These are phyloP conservation scores for human (Homo sapiens) DNA, from an alignment of 2,113 vertebrate genomes.

Conservation along the genomic window DNA sequence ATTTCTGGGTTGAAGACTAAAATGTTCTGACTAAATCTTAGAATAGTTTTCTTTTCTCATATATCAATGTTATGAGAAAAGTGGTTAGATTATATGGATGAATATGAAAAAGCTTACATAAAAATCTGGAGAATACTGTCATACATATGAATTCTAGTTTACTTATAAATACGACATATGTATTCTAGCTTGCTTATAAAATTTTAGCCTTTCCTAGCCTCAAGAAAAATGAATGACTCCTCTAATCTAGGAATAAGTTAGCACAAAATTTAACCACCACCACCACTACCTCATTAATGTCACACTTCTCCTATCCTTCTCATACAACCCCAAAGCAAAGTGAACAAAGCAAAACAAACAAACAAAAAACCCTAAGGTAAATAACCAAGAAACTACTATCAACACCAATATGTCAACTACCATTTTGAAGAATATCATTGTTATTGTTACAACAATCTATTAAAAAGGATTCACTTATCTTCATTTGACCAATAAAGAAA, in stretches of 20 bases:
- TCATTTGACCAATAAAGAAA: neutral
- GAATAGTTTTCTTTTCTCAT: neutral
- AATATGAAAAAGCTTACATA: neutral
- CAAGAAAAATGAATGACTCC: neutral
- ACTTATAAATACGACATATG: neutral
- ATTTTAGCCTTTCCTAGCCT: neutral
- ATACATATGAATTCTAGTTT: neutral
- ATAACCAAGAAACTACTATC: neutral
- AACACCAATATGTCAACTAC: neutral
- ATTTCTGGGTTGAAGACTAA: constrained; percentile 4
- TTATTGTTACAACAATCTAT: neutral
- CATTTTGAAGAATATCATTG: neutral
- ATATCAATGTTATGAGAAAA: neutral
- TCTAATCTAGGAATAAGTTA: neutral
- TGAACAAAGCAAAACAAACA: neutral
- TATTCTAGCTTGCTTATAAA: neutral
- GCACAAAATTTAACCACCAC: neutral
- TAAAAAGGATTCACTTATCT: neutral
- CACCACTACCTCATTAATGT: neutral
- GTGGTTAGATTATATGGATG: neutral
- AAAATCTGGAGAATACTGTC: neutral
- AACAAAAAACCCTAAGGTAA: neutral
- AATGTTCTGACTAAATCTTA: constrained; percentile 26
- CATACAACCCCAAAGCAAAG: neutral
- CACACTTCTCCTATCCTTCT: neutral